These are phyloP conservation scores for Tigriopus japonicus DNA, from an alignment of 1,140 invertebrate genomes.

Conservation along the genomic window DNA sequence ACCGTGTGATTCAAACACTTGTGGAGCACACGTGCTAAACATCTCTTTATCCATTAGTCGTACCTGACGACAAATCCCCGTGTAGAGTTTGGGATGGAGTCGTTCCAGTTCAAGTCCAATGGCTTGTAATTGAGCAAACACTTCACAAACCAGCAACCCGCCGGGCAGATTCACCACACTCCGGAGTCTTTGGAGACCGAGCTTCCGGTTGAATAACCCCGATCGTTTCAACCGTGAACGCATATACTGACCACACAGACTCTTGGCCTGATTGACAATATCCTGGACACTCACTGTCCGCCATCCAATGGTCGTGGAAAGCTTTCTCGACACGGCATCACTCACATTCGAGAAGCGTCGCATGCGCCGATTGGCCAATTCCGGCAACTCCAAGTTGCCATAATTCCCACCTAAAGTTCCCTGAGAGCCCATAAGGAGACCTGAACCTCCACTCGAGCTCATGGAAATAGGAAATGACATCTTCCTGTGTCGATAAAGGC, in stretches of 20 bases:
- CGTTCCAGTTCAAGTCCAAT: slow-evolving; percentile 42
- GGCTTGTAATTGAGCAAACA: slow-evolving; percentile 34
- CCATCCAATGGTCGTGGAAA: slow-evolving; percentile 50
- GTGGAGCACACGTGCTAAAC: neutral
- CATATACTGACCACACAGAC: slow-evolving; percentile 43
- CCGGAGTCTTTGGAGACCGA: slow-evolving; percentile 43
- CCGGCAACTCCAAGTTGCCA: neutral
- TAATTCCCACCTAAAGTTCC: neutral
- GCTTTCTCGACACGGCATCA: slow-evolving; percentile 40
- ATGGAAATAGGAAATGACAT: neutral
- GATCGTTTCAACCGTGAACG: slow-evolving; percentile 40
- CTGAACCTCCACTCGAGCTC: neutral
- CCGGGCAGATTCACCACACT: slow-evolving; percentile 34
- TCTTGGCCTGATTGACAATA: slow-evolving; percentile 32
- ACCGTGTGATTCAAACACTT: too few species aligned
- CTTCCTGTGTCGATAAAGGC: neutral
- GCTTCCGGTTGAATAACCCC: slow-evolving; percentile 42
- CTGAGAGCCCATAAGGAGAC: neutral
- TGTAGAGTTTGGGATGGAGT: slow-evolving; percentile 41
- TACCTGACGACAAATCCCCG: slow-evolving; percentile 34
- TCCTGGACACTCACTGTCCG: slow-evolving; percentile 24
- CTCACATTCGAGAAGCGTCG: slow-evolving; percentile 46
- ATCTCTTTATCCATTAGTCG: neutral
- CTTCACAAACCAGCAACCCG: slow-evolving; percentile 32
- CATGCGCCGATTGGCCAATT: slow-evolving; percentile 21